A percentile compares a stretch with the other conserved stretches of the same genome.
These are phyloP conservation scores for Pseudopodoces humilis DNA, from an alignment of 2,113 vertebrate genomes.

Conservation along the genomic window DNA sequence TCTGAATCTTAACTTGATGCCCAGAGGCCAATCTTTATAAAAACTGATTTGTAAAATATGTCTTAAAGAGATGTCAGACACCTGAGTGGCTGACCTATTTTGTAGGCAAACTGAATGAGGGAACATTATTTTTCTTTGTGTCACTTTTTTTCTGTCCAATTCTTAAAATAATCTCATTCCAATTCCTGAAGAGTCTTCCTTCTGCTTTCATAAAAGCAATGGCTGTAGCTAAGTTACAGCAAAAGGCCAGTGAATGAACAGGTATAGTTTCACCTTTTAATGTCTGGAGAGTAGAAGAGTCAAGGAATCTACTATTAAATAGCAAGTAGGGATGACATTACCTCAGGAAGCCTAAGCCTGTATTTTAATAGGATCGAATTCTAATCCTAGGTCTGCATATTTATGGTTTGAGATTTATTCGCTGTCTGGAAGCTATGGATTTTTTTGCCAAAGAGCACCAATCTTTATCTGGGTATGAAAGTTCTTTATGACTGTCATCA, in stretches of 20 bases:
- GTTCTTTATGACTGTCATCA: conserved; percentile 30
- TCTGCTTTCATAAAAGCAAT: neutral
- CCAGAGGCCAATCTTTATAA: neutral
- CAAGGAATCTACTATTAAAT: neutral
- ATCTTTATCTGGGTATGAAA: neutral
- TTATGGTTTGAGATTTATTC: neutral
- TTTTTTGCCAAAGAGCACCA: neutral
- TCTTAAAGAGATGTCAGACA: neutral
- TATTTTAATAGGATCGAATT: conserved; percentile 9
- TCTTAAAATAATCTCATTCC: neutral
- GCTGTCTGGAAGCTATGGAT: neutral
- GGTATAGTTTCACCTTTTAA: neutral
- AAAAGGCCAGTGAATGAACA: neutral
- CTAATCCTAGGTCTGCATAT: neutral
- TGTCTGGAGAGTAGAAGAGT: neutral
- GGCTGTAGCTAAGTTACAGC: neutral
- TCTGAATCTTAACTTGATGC: neutral
- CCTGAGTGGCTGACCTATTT: neutral
- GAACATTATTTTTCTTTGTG: neutral
- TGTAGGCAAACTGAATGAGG: neutral
- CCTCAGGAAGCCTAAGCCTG: neutral
- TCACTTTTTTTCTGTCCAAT: neutral
- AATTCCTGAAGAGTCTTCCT: neutral
- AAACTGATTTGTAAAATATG: neutral
- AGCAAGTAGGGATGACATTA: neutral